phyloP scores from a whole-genome alignment of 1,140 invertebrate genomes.

The Stratiolaelaps scimitus region DNA sequence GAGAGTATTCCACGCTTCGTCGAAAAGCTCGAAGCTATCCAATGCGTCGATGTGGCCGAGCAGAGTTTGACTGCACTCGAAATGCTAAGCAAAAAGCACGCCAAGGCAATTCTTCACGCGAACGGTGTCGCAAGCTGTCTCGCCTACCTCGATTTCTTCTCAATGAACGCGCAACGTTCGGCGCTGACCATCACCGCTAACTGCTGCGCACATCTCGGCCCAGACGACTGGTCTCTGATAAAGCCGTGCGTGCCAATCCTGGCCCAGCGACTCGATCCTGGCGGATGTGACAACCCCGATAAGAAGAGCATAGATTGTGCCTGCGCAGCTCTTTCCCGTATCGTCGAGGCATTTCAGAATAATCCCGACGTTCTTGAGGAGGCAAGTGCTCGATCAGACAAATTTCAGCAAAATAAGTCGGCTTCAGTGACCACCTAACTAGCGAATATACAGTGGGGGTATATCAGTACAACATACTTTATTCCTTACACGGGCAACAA shows the following conservation, averaged over 20 bases:
- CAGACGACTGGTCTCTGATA: slow-evolving; percentile 85
- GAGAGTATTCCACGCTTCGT: slow-evolving; percentile 91
- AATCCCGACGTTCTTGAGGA: slow-evolving; percentile 79
- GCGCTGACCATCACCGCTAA: slow-evolving; percentile 89
- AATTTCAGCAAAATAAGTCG: slow-evolving; percentile 47
- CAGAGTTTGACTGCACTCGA: slow-evolving; percentile 89
- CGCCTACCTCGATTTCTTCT: slow-evolving; percentile 94
- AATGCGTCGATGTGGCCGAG: slow-evolving; percentile 98
- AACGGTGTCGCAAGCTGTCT: slow-evolving; percentile 84
- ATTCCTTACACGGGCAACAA: too few species aligned
- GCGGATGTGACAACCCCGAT: slow-evolving; percentile 63
- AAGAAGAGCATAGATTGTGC: slow-evolving; percentile 96
- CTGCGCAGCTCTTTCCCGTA: slow-evolving; percentile 75
- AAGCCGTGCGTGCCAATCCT: slow-evolving; percentile 72
- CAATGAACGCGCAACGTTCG: slow-evolving; percentile 84
- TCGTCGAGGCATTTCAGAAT: slow-evolving; percentile 91
- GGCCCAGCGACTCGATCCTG: slow-evolving; percentile 54
- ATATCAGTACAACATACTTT: too few species aligned
- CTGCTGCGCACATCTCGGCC: slow-evolving; percentile 82
- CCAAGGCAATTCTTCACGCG: slow-evolving; percentile 87
- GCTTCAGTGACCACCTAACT: not conserved
- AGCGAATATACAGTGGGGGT: too few species aligned
- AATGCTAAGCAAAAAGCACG: slow-evolving; percentile 88
- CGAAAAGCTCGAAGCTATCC: slow-evolving; percentile 89
- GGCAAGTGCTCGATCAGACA: slow-evolving; percentile 69